These are phyloP conservation scores for Podiceps cristatus DNA, from an alignment of 2,113 vertebrate genomes.

Conservation along the genomic window DNA sequence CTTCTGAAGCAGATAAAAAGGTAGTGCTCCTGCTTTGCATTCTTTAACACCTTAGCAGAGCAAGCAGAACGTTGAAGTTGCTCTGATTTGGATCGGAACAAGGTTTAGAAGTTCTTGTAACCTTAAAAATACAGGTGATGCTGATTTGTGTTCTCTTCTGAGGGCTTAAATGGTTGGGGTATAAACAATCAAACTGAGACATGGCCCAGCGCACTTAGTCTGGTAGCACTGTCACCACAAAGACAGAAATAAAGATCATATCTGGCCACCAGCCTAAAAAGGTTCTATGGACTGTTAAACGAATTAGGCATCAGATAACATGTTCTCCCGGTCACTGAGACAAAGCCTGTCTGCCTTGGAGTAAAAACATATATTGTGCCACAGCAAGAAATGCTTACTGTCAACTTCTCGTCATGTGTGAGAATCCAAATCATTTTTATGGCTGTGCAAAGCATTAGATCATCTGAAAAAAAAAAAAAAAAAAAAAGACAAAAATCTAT, in stretches of 20 bases:
- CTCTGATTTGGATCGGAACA: neutral
- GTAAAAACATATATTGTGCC: neutral
- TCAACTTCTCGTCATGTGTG: neutral
- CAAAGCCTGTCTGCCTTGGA: conserved; percentile 15
- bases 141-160: neutral
- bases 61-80: neutral
- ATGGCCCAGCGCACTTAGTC: neutral
- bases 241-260: conserved; percentile 30
- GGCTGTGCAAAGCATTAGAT: neutral
- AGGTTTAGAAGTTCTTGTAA: neutral
- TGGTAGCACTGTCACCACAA: neutral
- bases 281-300: conserved; percentile 4
- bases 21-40: conserved; percentile 4
- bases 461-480: neutral
- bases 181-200: neutral
- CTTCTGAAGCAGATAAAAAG: conserved; percentile 47
- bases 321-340: neutral
- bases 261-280: conserved; percentile 11
- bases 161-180: neutral
- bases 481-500: neutral
- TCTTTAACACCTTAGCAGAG: conserved; percentile 33
- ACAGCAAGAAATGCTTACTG: neutral
- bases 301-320: conserved; percentile 23
- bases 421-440: neutral
- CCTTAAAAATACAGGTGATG: neutral